Base-by-base conservation (phyloP, 2,113 vertebrate species). In the Enhydra lutris region DNA sequence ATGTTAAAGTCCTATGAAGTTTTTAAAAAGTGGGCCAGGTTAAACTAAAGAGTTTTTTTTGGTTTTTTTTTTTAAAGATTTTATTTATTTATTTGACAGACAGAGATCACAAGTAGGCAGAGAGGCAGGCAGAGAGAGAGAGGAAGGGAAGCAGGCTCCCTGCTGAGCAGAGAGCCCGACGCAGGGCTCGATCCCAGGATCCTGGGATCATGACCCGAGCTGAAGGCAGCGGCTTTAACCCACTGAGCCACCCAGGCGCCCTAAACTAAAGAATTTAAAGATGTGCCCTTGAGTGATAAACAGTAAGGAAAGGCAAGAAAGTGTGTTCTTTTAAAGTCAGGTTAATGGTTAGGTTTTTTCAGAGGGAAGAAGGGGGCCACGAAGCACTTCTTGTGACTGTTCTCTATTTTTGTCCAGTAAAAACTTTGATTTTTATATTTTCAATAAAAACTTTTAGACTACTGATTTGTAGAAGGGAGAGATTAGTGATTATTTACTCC, bases 381-480 rank as follows among this genome's bases (percentile, higher is more conserved):
- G 8, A 86, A 92, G 47, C 6, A 14, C 15, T 52, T 50, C 24
- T 76, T 76, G 31, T 78, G 34, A 80, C 74, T 83, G 80, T 94
- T 80, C 11, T 36, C 14, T 67, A 4, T 63, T n/a, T 73, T 93
- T 55, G 52, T 34, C 1, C n/a, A 39, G 39, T 81, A 50, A 57
- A 74, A 86, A 24, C 42, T 76, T 96, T 92, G 34, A 78, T 79
- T 89, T 81, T 92, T 95, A 21, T 79, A 50, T 89, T 83, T 79
- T 84, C 78, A 81, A 34, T 74, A 59, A 85, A 65, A 93, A 34
- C 50, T 47, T 65, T 69, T 83, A 57, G 78, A 63, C 39, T n/a
- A 36, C n/a, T 63, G 78, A 45, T 81, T 0, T 83, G 15, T 55
- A 73, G 9, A 95, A 90, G 36, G 39, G 34, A 79, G n/a, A 76